Base-by-base conservation (phyloP, 2,888 invertebrate species). In the Caenorhabditis doughertyi region DNA sequence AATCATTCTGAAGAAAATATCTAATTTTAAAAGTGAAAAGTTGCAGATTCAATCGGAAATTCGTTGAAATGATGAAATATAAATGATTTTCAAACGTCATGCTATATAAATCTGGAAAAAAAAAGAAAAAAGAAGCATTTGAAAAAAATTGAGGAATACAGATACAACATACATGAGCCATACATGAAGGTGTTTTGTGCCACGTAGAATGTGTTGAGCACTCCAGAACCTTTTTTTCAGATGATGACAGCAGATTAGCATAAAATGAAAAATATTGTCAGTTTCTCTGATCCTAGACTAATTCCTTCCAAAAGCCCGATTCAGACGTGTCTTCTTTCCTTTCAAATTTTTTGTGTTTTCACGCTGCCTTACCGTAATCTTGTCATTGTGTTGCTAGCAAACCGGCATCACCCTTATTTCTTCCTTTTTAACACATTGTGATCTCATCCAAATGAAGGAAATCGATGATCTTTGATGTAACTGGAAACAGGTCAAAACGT, bases 401-500 rank as follows among this genome's bases (percentile, higher is more conserved):
- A 73, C 73, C 64, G 53, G 64, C 64, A 65, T 49, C n/a, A n/a
- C n/a, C n/a, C n/a, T n/a, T n/a, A n/a, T n/a, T n/a, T n/a, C n/a
- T n/a, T 44, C 2, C 5, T 13, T 9, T 51, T 49, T 16, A 56
- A 42, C 27, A 73, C 64, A 65, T 73, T 73, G 55, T 73, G 73
- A 64, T 73, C 73, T 73, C 64, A 35, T 51, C 13, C 42, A 60
- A 13, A 25, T 16, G 42, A 42, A n/a, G 25, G 25, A 44, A 27
- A 1, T 39, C 3, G n/a, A 13, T 29, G 73, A 73, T 73, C 64
- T 73, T 47, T 55, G 73, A 55, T 73, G 55, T 16, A 32, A 44
- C 21, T 65, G 53, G 5, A 62, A 64, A 5, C 42, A 25, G 62
- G 64, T 64, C 73, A 44, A 55, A 27, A 73, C 64, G 64, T 73